phyloP scores from a whole-genome alignment of 2,113 vertebrate genomes.

The Picathartes gymnocephalus region DNA sequence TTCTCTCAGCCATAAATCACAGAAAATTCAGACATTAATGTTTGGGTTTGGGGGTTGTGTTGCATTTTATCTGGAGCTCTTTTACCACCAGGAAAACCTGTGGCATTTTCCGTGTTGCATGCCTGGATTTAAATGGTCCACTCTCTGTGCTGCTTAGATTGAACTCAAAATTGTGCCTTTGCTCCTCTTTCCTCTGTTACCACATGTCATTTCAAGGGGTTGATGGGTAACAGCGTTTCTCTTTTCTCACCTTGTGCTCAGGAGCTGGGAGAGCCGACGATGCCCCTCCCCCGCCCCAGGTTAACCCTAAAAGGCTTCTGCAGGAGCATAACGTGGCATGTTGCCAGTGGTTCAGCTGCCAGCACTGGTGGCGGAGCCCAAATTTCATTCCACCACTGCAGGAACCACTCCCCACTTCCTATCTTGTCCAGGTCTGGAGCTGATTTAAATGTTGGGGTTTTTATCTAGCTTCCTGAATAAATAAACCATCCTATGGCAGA shows the following conservation, averaged over 20 bases:
- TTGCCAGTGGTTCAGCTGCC: neutral
- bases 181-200: neutral
- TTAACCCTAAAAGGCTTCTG: neutral
- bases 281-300: rapidly evolving
- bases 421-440: neutral
- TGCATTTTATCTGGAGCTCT: neutral
- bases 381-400: neutral
- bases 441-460: neutral
- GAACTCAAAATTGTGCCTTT: neutral
- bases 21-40: neutral
- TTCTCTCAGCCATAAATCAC: neutral
- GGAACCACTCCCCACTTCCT: rapidly evolving
- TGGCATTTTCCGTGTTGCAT: neutral
- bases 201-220: neutral
- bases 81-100: no score
- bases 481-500: neutral
- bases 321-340: neutral
- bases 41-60: neutral
- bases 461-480: neutral
- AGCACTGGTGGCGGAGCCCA: neutral
- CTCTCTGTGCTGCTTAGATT: rapidly evolving
- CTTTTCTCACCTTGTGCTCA: neutral
- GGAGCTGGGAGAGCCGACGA: neutral
- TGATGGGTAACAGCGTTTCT: neutral
- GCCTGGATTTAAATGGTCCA: neutral